Conservation (phyloP, 2,888 invertebrate species). For the Lutraria lutraria region DNA sequence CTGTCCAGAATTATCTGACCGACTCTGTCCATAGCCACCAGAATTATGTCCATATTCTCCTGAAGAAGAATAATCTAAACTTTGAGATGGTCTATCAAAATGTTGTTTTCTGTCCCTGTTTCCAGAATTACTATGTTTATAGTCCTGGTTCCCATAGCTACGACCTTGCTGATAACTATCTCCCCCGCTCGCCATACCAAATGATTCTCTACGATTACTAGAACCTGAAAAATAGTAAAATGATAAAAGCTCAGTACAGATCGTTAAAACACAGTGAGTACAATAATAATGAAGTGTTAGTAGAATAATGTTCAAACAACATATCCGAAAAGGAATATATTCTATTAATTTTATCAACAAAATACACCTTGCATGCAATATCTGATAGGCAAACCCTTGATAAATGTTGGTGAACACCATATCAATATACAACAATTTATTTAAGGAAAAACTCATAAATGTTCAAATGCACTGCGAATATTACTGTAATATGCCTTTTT, state of each 20-base stretch:
- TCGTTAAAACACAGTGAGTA: no score
- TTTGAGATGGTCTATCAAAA: neutral
- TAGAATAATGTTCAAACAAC: no score
- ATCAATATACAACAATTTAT: no score
- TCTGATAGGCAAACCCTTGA: no score
- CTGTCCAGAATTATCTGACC: neutral
- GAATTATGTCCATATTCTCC: neutral
- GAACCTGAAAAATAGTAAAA: constrained; percentile 4
- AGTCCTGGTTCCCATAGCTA: neutral
- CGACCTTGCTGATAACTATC: neutral
- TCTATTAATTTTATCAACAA: no score
- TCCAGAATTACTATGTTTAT: neutral
- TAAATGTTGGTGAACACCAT: no score
- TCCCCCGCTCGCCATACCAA: neutral
- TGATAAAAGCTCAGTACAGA: neutral
- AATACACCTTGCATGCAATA: no score
- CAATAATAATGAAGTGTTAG: no score
- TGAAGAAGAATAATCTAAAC: neutral
- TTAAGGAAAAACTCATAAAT: no score
- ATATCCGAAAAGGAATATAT: no score
- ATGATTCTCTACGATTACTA: constrained; percentile 26
- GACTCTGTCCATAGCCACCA: neutral
- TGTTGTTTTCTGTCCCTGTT: neutral
- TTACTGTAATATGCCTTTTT: no score
- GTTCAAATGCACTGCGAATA: no score